Evolutionary conservation across 2,113 vertebrate species (phyloP), one percentile per base, ranked within the genome.

Genomic region (Megaceryle torquata): DNA sequence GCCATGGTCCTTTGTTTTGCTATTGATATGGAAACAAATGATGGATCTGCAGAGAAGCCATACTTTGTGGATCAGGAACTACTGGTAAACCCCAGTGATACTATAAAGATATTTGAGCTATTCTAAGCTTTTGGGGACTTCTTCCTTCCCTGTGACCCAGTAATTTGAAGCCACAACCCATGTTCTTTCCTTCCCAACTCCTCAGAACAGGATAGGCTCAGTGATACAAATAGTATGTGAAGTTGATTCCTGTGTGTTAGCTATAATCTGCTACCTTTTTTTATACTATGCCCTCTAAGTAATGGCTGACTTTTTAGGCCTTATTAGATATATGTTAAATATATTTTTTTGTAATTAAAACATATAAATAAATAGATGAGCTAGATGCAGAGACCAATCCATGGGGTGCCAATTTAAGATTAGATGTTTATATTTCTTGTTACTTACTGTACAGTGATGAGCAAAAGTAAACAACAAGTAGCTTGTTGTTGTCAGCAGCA

Each of bases 51-150:
- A 75, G 98, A 98, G 87, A 98, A 97, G 78, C 98, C 98, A 1
- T 98, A 98, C 91, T 98, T 98, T 1, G 90, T 98, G 97, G 98
- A 98, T 82, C 97, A 97, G n/a, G 97, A 98, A 24, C 92, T 98
- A 76, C 95, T 97, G 98, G 98, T 98, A 97, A 98, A 97, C 54
- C 46, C 13, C 44, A 48, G 17, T 48, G 82, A 59, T 74, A 76
- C 77, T 22, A n/a, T 53, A 91, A 88, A 96, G 41, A 75, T 50
- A 57, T 51, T 29, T 75, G 72, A 78, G 48, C 25, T 10, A 14
- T 59, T 84, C 43, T 35, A 35, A 86, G 29, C 19, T 89, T 78
- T 76, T 43, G 33, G 44, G 43, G n/a, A 15, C 20, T 51, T 81
- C 37, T 70, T 86, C 7, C 67, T 93, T 75, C 22, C 28, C 60